Evolutionary conservation across 2,797 vertebrate species (phyloP).

Genomic region (Lateolabrax maculatus): DNA sequence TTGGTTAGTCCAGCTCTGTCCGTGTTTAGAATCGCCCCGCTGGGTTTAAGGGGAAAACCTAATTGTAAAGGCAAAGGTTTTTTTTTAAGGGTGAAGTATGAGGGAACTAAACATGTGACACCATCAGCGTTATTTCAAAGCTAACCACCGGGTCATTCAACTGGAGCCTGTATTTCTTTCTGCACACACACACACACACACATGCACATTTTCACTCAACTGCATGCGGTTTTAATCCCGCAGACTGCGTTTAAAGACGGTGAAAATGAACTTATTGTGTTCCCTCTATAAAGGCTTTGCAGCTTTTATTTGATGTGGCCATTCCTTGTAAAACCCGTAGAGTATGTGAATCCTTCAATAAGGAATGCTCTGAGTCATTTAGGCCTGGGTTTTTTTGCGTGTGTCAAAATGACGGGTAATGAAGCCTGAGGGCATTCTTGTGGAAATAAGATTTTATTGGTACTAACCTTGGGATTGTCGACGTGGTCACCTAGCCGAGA

Average conservation of each 20-base stretch:
- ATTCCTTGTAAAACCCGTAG: slow-evolving; percentile 80
- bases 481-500: slow-evolving; percentile 89
- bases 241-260: slow-evolving; percentile 81
- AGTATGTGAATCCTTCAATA: slow-evolving; percentile 67
- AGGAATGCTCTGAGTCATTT: slow-evolving; percentile 67
- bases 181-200: slow-evolving; percentile 38
- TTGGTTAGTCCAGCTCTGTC: slow-evolving; percentile 66
- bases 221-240: slow-evolving; percentile 77
- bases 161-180: slow-evolving; percentile 66
- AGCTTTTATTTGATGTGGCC: slow-evolving; percentile 81
- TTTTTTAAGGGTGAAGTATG: slow-evolving; percentile 64
- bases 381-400: slow-evolving; percentile 33
- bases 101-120: slow-evolving; percentile 76
- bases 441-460: slow-evolving; percentile 14
- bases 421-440: slow-evolving; percentile 25
- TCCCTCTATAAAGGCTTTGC: slow-evolving; percentile 77
- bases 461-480: slow-evolving; percentile 88
- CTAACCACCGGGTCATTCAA: slow-evolving; percentile 66
- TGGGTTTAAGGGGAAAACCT: slow-evolving; percentile 77
- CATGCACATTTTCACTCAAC: slow-evolving; percentile 41
- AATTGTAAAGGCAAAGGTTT: slow-evolving; percentile 68
- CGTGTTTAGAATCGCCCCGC: slow-evolving; percentile 72
- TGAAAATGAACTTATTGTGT: slow-evolving; percentile 85
- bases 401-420: slow-evolving; percentile 54
- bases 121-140: slow-evolving; percentile 84